A percentile compares a stretch with the other conserved stretches of the same genome.
Evolutionary conservation across 1,140 invertebrate genomes (phyloP).

Genomic region (Leptopilina boulardi): DNA sequence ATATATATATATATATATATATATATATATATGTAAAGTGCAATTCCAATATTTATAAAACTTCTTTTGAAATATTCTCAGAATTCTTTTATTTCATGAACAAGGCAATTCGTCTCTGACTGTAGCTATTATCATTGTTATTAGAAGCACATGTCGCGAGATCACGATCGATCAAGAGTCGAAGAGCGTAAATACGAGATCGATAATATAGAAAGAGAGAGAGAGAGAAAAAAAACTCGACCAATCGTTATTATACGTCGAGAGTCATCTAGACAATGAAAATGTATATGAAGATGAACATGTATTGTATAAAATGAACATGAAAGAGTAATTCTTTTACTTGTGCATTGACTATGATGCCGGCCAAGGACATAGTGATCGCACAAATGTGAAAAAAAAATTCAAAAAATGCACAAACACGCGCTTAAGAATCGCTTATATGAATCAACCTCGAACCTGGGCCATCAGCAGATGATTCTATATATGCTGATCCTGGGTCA

Average conservation of each 20-base stretch:
- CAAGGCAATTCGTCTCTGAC: conserved; percentile 21
- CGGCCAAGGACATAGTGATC: conserved; percentile 41
- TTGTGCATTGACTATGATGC: conserved; percentile 32
- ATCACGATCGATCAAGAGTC: not conserved
- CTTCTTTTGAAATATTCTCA: not conserved
- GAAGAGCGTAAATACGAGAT: not conserved
- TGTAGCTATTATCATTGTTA: conserved; percentile 4
- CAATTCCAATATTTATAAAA: not conserved
- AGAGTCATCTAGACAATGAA: not conserved
- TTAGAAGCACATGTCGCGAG: conserved; percentile 6
- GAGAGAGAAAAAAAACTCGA: not conserved
- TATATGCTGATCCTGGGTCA: conserved; percentile 38
- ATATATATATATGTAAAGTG: too few species aligned
- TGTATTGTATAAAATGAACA: conserved; percentile 18
- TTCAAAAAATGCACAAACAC: conserved; percentile 34
- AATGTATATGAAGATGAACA: conserved; percentile 4
- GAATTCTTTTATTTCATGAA: not conserved
- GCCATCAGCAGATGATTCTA: conserved; percentile 36
- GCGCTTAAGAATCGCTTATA: not conserved
- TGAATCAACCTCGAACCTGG: conserved; percentile 30
- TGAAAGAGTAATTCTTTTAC: not conserved
- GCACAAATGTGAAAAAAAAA: conserved; percentile 35
- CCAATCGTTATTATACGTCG: not conserved
- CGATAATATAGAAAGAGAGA: not conserved
- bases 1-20: too few species aligned